phyloP scores from a whole-genome alignment of 2,888 invertebrate genomes.

The Drosophila mercatorum region DNA sequence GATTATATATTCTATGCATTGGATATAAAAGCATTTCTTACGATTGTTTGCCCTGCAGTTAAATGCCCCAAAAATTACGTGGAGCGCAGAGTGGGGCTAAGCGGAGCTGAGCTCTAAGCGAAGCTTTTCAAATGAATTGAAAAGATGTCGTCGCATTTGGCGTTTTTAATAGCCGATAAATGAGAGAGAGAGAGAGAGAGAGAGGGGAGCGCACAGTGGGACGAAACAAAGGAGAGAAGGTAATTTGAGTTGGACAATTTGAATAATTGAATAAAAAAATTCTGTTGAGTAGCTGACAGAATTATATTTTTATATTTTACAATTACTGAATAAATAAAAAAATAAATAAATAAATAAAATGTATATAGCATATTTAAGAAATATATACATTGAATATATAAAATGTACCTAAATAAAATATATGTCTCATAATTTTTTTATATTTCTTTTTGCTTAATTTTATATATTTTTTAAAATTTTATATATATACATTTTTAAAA shows the following conservation, averaged over 20 bases:
- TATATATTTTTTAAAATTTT: too few species aligned
- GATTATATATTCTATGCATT: conserved; percentile 72
- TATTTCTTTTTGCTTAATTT: too few species aligned
- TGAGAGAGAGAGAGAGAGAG: neutral
- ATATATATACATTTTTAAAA: too few species aligned
- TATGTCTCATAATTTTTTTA: too few species aligned
- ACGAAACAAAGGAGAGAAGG: neutral
- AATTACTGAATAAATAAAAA: too few species aligned
- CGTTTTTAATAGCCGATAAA: conserved; percentile 70
- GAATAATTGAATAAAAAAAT: neutral
- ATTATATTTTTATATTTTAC: too few species aligned
- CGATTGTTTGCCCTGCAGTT: conserved; percentile 76
- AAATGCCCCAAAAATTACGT: conserved; percentile 53
- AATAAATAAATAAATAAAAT: too few species aligned
- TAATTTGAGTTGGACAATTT: neutral
- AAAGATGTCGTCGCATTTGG: conserved; percentile 62
- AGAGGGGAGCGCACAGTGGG: conserved; percentile 45
- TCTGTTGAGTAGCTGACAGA: neutral
- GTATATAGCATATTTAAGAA: too few species aligned
- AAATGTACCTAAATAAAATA: too few species aligned
- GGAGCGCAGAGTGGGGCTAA: neutral
- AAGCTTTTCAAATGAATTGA: conserved; percentile 69
- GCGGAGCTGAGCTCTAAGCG: conserved; percentile 15
- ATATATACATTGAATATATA: too few species aligned
- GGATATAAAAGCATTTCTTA: conserved; percentile 74